Percentiles rank a stretch among this genome's conserved stretches.
These are phyloP conservation scores for Micronisus gabar DNA, from an alignment of 2,113 vertebrate species.

Conservation along the genomic window DNA sequence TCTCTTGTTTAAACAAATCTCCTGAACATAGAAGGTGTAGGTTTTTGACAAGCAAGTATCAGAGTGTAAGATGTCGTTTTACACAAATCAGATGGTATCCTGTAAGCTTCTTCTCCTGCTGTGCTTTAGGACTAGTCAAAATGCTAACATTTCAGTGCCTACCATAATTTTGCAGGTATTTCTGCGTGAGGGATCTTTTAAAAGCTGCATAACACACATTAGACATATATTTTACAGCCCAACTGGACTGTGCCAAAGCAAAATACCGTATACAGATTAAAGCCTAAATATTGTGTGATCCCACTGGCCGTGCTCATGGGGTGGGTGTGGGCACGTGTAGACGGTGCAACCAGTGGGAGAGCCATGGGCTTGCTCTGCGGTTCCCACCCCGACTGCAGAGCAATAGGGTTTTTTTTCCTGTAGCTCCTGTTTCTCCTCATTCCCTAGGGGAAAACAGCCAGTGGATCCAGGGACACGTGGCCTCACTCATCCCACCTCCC, in stretches of 20 bases:
- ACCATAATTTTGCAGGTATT: background rate
- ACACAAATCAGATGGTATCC: background rate
- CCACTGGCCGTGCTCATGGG: background rate
- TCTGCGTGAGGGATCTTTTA: background rate
- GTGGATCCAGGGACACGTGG: conserved; percentile 37
- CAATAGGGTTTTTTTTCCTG: background rate
- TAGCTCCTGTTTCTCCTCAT: conserved; percentile 47
- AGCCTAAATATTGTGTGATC: background rate
- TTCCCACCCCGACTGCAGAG: rapidly evolving
- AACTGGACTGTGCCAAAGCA: background rate
- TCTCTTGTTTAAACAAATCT: background rate
- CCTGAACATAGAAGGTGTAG: background rate
- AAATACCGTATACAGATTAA: background rate
- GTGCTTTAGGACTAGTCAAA: background rate
- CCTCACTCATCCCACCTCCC: background rate
- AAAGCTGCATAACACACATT: background rate
- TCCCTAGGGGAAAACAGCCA: conserved; percentile 23
- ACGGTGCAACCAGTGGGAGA: background rate
- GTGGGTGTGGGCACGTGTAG: background rate
- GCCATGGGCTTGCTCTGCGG: rapidly evolving
- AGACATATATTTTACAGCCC: background rate
- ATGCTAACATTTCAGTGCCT: background rate
- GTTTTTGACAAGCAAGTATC: background rate
- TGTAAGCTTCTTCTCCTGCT: background rate
- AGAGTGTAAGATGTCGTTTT: conserved; percentile 1